Base-by-base conservation (phyloP, 2,888 invertebrate species). In the Hybos culiciformis region DNA sequence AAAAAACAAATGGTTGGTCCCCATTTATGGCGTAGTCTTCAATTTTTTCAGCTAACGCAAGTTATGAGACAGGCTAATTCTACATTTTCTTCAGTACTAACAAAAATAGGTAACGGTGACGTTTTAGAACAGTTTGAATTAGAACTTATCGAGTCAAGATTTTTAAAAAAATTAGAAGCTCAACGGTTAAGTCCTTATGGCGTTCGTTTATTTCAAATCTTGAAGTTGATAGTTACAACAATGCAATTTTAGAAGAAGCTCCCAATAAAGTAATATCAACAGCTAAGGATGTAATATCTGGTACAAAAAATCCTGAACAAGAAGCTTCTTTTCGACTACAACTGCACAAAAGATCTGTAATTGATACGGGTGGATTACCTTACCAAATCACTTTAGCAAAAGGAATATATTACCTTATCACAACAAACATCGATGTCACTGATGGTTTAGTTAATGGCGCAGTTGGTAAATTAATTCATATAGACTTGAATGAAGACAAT, bases 401-500 rank as follows among this genome's bases (percentile, higher is more conserved):
- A 3, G 31, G 41, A 24, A 43, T 46, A 41, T 36, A 33, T 45
- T 49, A 57, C 44, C 50, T 57, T 24, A 55, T 57, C 12, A 55
- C 55, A 32, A 55, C 55, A 17, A 59, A 57, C 40, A 56, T 60
- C 7, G 56, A 57, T 39, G 56, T 60, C 2, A 18, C 47, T 33
- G 56, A 60, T 53, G 58, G 58, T 19, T 51, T 57, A 39, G 55
- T 51, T 5, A 59, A 59, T 48, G 55, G 57, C 19, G 54, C 55
- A 18, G 46, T 52, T 33, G 56, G 56, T 18, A 51, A 48, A 47
- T 50, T 58, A 37, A 36, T 50, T 19, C 48, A 52, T 45, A 48
- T 60, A 23, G 56, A 57, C 42, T 19, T 40, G 31, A 40, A 49
- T 42, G 44, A 46, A 12, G 26, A 43, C 38, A 37, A 21, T 29